These are phyloP conservation scores for Dastarcus helophoroides DNA, from an alignment of 2,888 invertebrate genomes.

Conservation along the genomic window DNA sequence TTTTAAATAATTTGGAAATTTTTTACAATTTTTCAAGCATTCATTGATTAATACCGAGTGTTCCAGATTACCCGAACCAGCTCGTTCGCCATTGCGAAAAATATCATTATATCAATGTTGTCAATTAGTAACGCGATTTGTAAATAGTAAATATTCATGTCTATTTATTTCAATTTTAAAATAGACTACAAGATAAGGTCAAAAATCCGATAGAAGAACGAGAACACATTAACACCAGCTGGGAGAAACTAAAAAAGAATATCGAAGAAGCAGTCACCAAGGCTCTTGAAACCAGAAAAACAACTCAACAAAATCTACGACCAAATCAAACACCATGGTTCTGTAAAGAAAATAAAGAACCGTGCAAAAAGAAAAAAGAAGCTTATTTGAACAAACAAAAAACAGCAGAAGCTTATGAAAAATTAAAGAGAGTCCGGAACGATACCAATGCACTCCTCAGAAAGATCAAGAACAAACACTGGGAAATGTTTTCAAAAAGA, in stretches of 20 bases:
- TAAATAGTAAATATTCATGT: too few relatives aligned
- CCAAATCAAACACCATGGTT: constrained; percentile 3
- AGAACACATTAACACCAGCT: constrained; percentile 5
- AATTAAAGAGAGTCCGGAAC: constrained; percentile 5
- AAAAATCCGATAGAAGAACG: constrained; percentile 2
- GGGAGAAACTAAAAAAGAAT: constrained; percentile 4
- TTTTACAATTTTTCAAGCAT: too few relatives aligned
- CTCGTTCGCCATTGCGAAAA: too few relatives aligned
- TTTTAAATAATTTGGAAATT: too few relatives aligned
- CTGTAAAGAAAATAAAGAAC: constrained; percentile 6
- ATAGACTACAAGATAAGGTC: constrained; percentile 2
- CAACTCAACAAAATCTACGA: not conserved
- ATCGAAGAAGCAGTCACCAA: constrained; percentile 3
- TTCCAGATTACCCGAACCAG: too few relatives aligned
- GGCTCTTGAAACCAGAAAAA: constrained; percentile 3
- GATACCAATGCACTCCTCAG: not conserved
- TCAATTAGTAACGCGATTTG: too few relatives aligned
- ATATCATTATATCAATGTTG: too few relatives aligned
- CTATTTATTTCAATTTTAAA: too few relatives aligned
- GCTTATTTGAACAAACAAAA: not conserved
- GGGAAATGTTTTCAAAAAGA: constrained; percentile 3
- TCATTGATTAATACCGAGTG: too few relatives aligned
- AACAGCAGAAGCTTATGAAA: constrained; percentile 1
- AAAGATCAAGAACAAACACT: not conserved
- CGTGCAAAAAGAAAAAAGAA: constrained; percentile 4